Evolutionary conservation across 2,113 vertebrate species (phyloP), one percentile per base, ranked within the genome.

Genomic region (Progne subis): DNA sequence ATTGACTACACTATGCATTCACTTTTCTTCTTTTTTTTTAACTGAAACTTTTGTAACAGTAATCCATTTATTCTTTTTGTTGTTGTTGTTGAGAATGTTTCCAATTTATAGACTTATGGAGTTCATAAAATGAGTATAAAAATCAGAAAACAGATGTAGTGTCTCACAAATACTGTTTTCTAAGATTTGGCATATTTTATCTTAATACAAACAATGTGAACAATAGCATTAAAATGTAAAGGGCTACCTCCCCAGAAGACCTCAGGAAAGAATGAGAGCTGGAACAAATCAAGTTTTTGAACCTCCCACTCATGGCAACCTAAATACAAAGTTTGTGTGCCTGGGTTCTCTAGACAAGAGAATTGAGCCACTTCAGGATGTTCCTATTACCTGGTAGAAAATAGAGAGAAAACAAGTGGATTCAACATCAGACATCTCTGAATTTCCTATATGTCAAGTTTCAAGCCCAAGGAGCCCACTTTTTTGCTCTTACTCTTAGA

Each of bases 101-200:
- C 77, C 52, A 91, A 92, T 89, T 84, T 84, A 80, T 63, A 90
- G 68, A 64, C 43, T 81, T 28, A 44, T 17, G 80, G 84, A 95
- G 16, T 77, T 90, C 82, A 71, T 75, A 16, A 95, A 86, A 81
- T 57, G 4, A 75, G 77, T 65, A 50, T 25, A 79, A 77, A 94
- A 90, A 57, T 46, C 29, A 72, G 64, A 90, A 92, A 91, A 80
- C 17, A 90, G 57, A 46, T 10, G 39, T 23, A 95, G 68, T 86
- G 43, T 88, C 14, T 84, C 59, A 59, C 5, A 8, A 55, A 19
- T 44, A 82, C 9, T 49, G 9, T 86, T 92, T 92, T 77, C 49
- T 59, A 77, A 71, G 23, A 8, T 83, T 87, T 23, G 50, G 4
- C 41, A 23, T 39, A n/a, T 59, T 50, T 90, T 57, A 21, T 77